Conservation (phyloP, 2,797 vertebrate species). For the Channa striata region DNA sequence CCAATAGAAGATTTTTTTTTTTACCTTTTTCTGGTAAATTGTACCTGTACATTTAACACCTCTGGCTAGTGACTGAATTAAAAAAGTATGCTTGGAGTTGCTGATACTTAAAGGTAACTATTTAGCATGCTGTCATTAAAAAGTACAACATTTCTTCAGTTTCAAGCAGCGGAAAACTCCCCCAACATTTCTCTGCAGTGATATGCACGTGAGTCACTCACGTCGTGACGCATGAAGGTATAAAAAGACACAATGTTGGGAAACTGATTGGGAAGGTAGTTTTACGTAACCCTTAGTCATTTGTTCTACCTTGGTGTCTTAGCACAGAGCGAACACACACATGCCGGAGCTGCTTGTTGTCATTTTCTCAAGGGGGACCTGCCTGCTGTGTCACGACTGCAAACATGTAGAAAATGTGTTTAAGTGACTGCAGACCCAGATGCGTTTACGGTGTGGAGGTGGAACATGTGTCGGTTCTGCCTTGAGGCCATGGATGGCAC, state of each 20-base stretch:
- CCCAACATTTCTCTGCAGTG: conserved; percentile 47
- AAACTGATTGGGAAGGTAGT: conserved; percentile 41
- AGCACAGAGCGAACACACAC: conserved; percentile 19
- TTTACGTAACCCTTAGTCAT: conserved; percentile 39
- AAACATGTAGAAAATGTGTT: conserved; percentile 43
- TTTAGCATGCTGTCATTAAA: conserved; percentile 56
- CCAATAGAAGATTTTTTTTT: too few relatives aligned
- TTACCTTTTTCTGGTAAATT: conserved; percentile 5
- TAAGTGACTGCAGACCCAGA: conserved; percentile 73
- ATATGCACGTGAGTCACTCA: conserved; percentile 65
- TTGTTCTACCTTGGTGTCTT: not conserved
- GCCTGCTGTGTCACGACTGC: conserved; percentile 65
- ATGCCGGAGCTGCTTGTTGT: not conserved
- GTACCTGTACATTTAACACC: not conserved
- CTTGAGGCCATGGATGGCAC: conserved; percentile 74
- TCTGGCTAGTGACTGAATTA: conserved; percentile 1
- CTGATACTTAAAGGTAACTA: conserved; percentile 39
- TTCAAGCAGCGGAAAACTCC: conserved; percentile 50
- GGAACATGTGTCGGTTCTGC: conserved; percentile 71
- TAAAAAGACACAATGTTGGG: conserved; percentile 52
- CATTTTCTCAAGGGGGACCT: conserved; percentile 38
- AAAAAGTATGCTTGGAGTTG: conserved; percentile 1
- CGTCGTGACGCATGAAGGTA: conserved; percentile 64
- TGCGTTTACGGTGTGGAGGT: conserved; percentile 45
- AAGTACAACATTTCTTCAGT: conserved; percentile 58